These are phyloP conservation scores for Physella acuta DNA, from an alignment of 1,140 invertebrate species.

Conservation along the genomic window DNA sequence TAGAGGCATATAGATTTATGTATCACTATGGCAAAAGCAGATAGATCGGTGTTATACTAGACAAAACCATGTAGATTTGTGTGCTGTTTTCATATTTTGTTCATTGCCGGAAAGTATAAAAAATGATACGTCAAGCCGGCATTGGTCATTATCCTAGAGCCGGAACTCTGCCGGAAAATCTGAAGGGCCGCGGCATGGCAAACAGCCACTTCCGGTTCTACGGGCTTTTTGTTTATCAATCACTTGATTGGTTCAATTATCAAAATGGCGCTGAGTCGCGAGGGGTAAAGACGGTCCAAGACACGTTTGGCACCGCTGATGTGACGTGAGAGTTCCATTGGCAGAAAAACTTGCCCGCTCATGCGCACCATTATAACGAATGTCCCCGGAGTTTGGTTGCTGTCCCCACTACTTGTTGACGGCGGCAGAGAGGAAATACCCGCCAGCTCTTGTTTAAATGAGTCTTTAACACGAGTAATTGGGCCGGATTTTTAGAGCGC, in stretches of 20 bases:
- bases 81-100: too few relatives aligned
- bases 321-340: conserved; percentile 1
- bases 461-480: too few relatives aligned
- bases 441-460: conserved; percentile 4
- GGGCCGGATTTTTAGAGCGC: too few relatives aligned
- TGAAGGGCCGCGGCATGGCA: conserved; percentile 10
- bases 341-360: conserved; percentile 14
- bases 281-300: not conserved
- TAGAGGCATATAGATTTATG: too few relatives aligned
- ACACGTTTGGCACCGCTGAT: conserved; percentile 16
- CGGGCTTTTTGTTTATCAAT: conserved; percentile 23
- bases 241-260: conserved; percentile 27
- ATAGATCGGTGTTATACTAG: too few relatives aligned
- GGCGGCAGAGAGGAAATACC: not conserved
- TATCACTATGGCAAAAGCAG: too few relatives aligned
- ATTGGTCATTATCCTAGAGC: conserved; percentile 6
- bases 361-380: conserved; percentile 21
- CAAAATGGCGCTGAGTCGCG: conserved; percentile 13
- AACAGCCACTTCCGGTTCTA: conserved; percentile 22
- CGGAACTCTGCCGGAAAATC: conserved; percentile 8
- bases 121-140: too few relatives aligned
- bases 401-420: conserved; percentile 14
- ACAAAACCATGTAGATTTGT: too few relatives aligned
- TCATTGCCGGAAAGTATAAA: too few relatives aligned
- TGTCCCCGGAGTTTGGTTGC: not conserved